Evolutionary conservation across 2,113 vertebrate genomes (phyloP).

Genomic region (Furnarius figulus): DNA sequence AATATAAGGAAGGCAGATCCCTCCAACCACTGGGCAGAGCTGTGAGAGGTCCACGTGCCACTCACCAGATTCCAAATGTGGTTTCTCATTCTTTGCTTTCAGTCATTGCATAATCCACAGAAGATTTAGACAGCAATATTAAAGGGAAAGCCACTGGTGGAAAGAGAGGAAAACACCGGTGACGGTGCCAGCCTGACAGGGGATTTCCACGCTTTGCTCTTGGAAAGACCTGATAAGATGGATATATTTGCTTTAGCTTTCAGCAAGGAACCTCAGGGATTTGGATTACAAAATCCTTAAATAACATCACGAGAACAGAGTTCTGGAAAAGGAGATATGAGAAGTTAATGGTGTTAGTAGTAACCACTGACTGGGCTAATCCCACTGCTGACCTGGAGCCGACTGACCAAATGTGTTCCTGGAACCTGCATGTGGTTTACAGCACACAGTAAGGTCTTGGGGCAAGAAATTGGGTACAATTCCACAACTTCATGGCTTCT

Average conservation of each 20-base stretch:
- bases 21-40: not conserved
- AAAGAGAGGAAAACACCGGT: not conserved
- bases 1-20: not conserved
- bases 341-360: not conserved
- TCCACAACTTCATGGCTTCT: not conserved
- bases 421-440: not conserved
- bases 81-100: not conserved
- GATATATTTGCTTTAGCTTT: not conserved
- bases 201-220: not conserved
- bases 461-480: not conserved
- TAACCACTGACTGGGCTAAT: not conserved
- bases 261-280: not conserved
- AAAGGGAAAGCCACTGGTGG: not conserved
- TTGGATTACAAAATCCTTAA: not conserved
- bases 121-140: not conserved
- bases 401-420: not conserved
- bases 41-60: rapidly evolving
- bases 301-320: not conserved
- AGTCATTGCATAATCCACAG: not conserved
- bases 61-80: not conserved
- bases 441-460: not conserved
- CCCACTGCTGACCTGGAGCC: not conserved
- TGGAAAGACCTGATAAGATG: not conserved
- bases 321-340: not conserved
- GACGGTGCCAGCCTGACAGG: not conserved